Base-by-base conservation (phyloP, 2,797 vertebrate genomes). In the Psittacula derbiana region DNA sequence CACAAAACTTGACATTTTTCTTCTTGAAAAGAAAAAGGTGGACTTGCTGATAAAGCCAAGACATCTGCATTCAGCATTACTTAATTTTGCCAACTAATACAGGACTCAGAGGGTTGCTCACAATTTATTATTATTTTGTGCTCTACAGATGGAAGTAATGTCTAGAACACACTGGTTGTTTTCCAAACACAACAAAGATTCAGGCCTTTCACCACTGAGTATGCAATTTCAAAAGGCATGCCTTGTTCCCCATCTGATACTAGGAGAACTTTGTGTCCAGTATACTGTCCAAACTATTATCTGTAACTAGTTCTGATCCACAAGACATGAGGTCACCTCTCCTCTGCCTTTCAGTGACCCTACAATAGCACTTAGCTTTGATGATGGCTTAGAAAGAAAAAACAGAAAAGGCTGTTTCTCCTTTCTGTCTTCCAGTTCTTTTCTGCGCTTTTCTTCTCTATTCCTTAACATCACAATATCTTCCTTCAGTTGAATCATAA, bases 81-180 rank as follows among this genome's bases (percentile, higher is more conserved):
- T 86, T 90, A 75, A 44, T 86, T 91, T 78, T 86, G 50, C 53
- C 72, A 75, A 31, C 41, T 79, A 82, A 72, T 46, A 81, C 31
- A 76, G 72, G 62, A 60, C 73, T 79, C 66, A 43, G 82, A 80
- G 72, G 36, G 31, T 70, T 81, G 53, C 43, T 94, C 43, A 8
- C 43, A 83, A 30, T 83, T 82, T 82, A 80, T 93, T 90, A 72
- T 55, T 75, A 86, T 62, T 89, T 87, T 86, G 62, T 81, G 44
- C 78, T 94, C 61, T 27, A 83, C 85, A 95, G 82, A 95, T 95
- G 92, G 92, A 93, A 92, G 50, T 46, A 88, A 90, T 75, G 70
- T 86, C 81, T 91, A 52, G 93, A 94, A 83, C 0, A 2, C 18
- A 70, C 36, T 36, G 21, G 33, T 88, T 69, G 58, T 91, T 88